Evolutionary conservation across 2,888 invertebrate genomes (phyloP).

Genomic region (Stictocephala bisonia): DNA sequence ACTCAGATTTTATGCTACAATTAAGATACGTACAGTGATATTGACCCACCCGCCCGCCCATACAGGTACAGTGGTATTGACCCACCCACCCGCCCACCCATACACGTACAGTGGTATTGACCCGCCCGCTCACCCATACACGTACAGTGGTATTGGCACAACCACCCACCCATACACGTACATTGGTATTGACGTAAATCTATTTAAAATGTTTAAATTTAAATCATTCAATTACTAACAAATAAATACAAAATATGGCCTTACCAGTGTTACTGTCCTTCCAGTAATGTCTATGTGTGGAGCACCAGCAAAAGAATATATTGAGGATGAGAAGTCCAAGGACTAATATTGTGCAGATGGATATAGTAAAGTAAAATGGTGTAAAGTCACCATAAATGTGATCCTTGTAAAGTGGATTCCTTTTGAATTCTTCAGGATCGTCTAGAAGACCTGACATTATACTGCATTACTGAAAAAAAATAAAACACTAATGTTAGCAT

Average conservation of each 20-base stretch:
- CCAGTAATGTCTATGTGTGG: slow-evolving; percentile 84
- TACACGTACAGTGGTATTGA: no score
- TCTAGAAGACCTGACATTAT: slow-evolving; percentile 45
- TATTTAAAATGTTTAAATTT: no score
- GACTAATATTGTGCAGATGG: slow-evolving; percentile 79
- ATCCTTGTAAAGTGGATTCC: slow-evolving; percentile 72
- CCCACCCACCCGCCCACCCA: no score
- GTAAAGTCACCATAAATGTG: slow-evolving; percentile 79
- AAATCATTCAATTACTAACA: no score
- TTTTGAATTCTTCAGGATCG: slow-evolving; percentile 69
- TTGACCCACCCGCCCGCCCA: no score
- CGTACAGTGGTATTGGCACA: no score
- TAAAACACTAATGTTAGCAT: no score
- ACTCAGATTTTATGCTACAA: not conserved
- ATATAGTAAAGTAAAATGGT: slow-evolving; percentile 86
- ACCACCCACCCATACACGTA: no score
- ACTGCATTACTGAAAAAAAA: slow-evolving; percentile 9
- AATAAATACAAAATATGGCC: not conserved
- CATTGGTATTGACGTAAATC: no score
- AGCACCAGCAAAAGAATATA: slow-evolving; percentile 83
- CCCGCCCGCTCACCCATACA: no score
- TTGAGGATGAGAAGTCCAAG: slow-evolving; percentile 79
- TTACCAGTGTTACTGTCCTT: slow-evolving; percentile 81
- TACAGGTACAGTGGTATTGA: no score
- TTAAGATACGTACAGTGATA: no score